Base-by-base conservation (phyloP, 2,113 vertebrate species). In the Strix uralensis region DNA sequence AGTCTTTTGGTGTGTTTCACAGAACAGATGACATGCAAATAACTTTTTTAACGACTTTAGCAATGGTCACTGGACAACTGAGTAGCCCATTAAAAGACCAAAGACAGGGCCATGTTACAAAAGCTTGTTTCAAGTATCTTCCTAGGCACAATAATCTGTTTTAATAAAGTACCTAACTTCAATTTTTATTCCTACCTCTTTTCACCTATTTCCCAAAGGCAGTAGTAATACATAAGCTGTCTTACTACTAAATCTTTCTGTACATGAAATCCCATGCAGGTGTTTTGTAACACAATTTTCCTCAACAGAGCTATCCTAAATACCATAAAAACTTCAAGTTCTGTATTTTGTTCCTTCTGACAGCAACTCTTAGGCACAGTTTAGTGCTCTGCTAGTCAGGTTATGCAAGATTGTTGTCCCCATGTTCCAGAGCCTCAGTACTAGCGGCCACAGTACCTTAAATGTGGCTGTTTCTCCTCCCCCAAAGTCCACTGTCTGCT, bases 331-430 rank as follows among this genome's bases (percentile, higher is more conserved):
- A n/a, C 5, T 30, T 47, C 38, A 20, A 26, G 9, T 29, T 47
- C 30, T 46, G 15, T 15, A 7, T 26, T 61, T 46, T 3, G 0
- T 21, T 62, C 25, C 51, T 59, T 57, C 55, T 5, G 22, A 6
- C 30, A 19, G 67, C 63, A 73, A 3, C 18, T 19, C 6, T 0
- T 2, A 51, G 81, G 47, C 26, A 10, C 17, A 4, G 20, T 2
- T 30, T 2, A 20, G 44, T 3, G 9, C 15, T 11, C 12, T 9
- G 29, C 32, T 10, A 34, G 10, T 7, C 34, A 7, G 38, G 21
- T 4, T 21, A 1, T 14, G 0, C 2, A 5, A 4, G 5, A 11
- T 9, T 3, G 14, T 0, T 2, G 57, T 62, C 19, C 21, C 20
- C 0, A 2, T 9, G 22, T 20, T 8, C 15, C 49, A 7, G 17